Conservation (phyloP, 2,113 vertebrate species). For the Oceanites oceanicus region DNA sequence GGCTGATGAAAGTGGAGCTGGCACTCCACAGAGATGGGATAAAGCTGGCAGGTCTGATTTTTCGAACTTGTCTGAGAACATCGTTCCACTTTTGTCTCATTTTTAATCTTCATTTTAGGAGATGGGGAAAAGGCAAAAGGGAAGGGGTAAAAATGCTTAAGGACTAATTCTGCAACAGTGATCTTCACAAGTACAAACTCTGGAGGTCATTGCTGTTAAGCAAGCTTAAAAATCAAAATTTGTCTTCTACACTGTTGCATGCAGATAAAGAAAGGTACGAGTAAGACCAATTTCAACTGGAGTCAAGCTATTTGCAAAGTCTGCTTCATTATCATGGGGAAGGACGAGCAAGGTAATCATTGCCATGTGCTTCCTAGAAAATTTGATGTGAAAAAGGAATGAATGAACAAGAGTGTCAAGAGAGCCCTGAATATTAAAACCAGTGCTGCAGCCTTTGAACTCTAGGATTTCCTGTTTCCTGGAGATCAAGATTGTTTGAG, state of each 20-base stretch:
- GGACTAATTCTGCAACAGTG: background rate
- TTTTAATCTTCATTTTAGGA: constrained; percentile 11
- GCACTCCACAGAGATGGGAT: background rate
- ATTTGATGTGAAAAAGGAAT: background rate
- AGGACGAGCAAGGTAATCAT: background rate
- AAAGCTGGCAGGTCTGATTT: constrained; percentile 2
- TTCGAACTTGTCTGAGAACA: background rate
- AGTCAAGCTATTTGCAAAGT: background rate
- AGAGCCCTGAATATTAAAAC: background rate
- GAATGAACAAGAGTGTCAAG: background rate
- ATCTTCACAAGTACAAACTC: background rate
- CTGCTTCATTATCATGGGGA: background rate
- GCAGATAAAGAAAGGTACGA: background rate
- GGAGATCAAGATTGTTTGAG: background rate
- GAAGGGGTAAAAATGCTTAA: background rate
- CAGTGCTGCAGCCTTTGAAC: background rate
- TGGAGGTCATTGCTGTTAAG: background rate
- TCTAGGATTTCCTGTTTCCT: background rate
- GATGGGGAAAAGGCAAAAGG: background rate
- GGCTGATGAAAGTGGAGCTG: background rate
- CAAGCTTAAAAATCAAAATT: background rate
- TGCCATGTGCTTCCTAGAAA: background rate
- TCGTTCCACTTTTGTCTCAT: background rate
- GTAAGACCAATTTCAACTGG: background rate
- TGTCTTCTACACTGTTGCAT: background rate